Evolutionary conservation across 2,797 vertebrate species (phyloP), one percentile per base, ranked within the genome.

Genomic region (Podargus strigoides): DNA sequence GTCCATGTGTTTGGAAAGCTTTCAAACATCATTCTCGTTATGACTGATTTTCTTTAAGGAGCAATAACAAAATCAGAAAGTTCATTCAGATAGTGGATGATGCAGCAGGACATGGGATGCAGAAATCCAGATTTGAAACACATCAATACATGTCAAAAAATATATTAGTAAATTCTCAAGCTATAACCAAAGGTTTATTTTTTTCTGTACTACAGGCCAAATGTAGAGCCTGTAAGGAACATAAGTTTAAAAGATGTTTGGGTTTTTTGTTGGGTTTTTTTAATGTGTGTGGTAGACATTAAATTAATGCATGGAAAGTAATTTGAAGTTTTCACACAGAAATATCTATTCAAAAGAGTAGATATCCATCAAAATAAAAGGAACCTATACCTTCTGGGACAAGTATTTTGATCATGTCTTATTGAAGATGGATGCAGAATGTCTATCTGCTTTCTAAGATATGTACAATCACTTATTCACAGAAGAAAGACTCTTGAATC

Each of bases 71-170:
- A 88, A 74, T 60, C 77, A 66, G 32, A 67, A 84, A 87, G 2
- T 16, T 64, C 8, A 63, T 55, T 28, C 21, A 79, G 27, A 39
- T 20, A 77, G 34, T 26, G 19, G 23, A 62, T 78, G 49, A 46
- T 72, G 24, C 12, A 79, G 24, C 12, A 20, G 36, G 34, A 81
- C 42, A 66, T 42, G 12, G 24, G 27, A 78, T 76, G 32, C 46
- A 87, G 68, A 87, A 60, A 85, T 82, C 34, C 79, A 39, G 15
- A 74, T 87, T 85, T 92, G 56, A 89, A 94, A 62, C 19, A 21
- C 6, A 23, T 63, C 49, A 53, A 24, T 73, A 50, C 3, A 6
- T 46, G 59, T 66, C 20, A 82, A 82, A 90, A 80, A 21, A 56
- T 50, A n/a, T 37, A 21, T 47, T 74, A 67, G 14, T 77, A 82